Percentiles rank a stretch among this genome's conserved stretches.
These are phyloP conservation scores for Mamestra configurata DNA, from an alignment of 1,140 invertebrate genomes.

Conservation along the genomic window DNA sequence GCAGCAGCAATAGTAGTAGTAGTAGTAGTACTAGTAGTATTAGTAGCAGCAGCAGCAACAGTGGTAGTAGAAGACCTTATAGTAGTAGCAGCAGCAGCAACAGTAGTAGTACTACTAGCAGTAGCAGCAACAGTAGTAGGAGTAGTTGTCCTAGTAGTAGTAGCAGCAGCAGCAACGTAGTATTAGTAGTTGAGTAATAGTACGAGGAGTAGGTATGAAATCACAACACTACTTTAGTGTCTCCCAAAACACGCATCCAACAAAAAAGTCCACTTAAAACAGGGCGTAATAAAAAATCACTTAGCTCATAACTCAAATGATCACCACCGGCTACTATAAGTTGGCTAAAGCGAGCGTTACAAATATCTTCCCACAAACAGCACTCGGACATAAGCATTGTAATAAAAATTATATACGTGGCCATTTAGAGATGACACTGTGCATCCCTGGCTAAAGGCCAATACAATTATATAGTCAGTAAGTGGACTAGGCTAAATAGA, in stretches of 20 bases:
- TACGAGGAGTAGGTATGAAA: no score
- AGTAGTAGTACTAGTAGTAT: no score
- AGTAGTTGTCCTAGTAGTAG: no score
- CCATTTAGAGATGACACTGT: constrained; percentile 75
- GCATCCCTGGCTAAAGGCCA: constrained; percentile 66
- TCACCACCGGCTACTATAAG: background rate
- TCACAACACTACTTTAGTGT: background rate
- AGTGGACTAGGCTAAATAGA: constrained; percentile 66
- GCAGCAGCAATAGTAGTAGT: no score
- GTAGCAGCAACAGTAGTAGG: no score
- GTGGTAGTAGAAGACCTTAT: no score
- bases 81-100: no score
- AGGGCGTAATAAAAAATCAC: constrained; percentile 7
- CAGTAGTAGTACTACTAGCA: no score
- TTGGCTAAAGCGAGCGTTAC: constrained; percentile 30
- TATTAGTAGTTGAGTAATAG: no score
- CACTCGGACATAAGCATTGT: constrained; percentile 54
- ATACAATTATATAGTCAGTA: constrained; percentile 72
- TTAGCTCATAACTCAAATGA: constrained; percentile 22
- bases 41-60: no score
- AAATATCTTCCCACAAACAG: constrained; percentile 40
- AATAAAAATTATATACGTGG: constrained; percentile 74
- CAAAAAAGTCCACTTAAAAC: background rate
- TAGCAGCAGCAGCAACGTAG: no score
- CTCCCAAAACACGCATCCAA: background rate